Evolutionary conservation across 35 echinoderm and acorn worm species (phyloP), one percentile per base, ranked within the genome.

Genomic region (Stichopus chloronotus): DNA sequence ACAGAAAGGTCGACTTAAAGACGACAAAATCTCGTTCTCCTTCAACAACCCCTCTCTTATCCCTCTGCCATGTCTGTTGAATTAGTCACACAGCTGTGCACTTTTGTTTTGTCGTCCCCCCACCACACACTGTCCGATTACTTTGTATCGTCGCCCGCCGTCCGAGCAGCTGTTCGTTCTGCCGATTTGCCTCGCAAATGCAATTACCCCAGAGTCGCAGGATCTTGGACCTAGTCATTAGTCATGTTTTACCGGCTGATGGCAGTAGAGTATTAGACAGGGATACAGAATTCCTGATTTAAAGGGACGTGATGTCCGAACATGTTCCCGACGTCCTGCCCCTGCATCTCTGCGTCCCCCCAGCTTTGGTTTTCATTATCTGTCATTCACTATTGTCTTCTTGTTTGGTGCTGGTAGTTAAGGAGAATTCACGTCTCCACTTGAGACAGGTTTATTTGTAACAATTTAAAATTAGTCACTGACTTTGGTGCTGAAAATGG

Each of bases 211-310:
- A 14, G 11, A 9, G 61, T 65, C 61, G 61, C 61, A 65, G 61
- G 61, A 65, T 65, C 61, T 19, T 65, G 61, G 61, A 14, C 80
- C 80, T 16, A 83, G 80, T 83, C 53, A 83, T 83, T 83, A 56
- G 13, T 4, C 17, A 55, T 83, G 80, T 83, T 83, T 83, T 83
- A 8, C 61, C 19, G 11, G 61, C 61, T 65, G 61, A 65, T 65
- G 19, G 61, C 61, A 5, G 61, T 14, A 4, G 61, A 65, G 19
- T 65, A 65, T 65, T 65, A 65, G 9, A 65, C 61, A 8, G 19
- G 11, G 11, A 65, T 9, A 65, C 61, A 65, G 19, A 6, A 65
- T 65, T 65, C 61, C 61, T 65, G 61, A 65, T 8, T 65, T 65
- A 14, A 65, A 65, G 19, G 61, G 9, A 65, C 30, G 30, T 43